Evolutionary conservation across 2,888 invertebrate species (phyloP).

Genomic region (Drosophila testacea): DNA sequence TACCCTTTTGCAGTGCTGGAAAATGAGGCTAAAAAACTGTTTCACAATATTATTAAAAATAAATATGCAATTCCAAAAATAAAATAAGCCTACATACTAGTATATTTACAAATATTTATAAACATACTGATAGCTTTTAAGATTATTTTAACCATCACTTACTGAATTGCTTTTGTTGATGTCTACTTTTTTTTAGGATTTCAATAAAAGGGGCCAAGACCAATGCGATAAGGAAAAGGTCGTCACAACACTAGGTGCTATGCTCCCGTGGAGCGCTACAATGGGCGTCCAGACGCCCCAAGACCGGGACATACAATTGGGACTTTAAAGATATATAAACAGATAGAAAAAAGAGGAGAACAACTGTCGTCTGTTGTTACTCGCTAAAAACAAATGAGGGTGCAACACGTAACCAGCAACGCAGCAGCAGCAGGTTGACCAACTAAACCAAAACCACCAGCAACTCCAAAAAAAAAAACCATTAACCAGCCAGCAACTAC

Average conservation of each 20-base stretch:
- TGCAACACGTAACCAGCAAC: conserved; percentile 50
- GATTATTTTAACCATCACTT: conserved; percentile 2
- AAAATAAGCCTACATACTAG: too few species aligned
- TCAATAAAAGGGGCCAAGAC: background rate
- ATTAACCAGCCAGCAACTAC: conserved; percentile 25
- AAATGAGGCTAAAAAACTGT: too few species aligned
- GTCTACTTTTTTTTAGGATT: conserved; percentile 12
- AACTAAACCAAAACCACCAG: conserved; percentile 42
- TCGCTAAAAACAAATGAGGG: conserved; percentile 43
- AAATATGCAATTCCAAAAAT: too few species aligned
- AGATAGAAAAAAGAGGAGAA: background rate
- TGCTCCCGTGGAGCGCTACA: conserved; percentile 41
- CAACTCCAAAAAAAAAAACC: conserved; percentile 29
- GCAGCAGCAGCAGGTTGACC: conserved; percentile 55
- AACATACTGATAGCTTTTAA: background rate
- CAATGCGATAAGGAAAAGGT: conserved; percentile 27
- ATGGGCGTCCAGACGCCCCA: conserved; percentile 64
- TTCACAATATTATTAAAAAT: too few species aligned
- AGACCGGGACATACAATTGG: conserved; percentile 21
- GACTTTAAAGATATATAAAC: conserved; percentile 13
- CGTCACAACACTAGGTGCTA: conserved; percentile 31
- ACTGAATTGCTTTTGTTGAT: too few species aligned
- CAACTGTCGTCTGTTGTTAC: conserved; percentile 5
- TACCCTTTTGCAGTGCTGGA: too few species aligned
- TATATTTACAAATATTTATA: too few species aligned